phyloP scores from a whole-genome alignment of 2,888 invertebrate species.

The Myopa tessellatipennis region DNA sequence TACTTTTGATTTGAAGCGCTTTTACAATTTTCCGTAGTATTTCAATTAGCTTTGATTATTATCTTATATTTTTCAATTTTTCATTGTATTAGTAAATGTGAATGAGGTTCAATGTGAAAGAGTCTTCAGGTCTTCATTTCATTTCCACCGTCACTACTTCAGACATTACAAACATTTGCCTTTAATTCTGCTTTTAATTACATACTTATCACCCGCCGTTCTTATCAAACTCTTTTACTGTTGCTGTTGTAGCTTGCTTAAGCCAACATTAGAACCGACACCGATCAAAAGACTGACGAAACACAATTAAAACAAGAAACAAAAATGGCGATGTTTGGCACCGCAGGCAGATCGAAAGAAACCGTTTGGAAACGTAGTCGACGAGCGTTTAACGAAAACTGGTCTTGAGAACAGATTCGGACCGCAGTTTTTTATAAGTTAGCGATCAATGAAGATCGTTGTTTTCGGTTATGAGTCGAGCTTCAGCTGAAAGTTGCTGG shows the following conservation, averaged over 20 bases:
- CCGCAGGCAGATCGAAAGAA: constrained; percentile 40
- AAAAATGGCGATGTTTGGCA: neutral
- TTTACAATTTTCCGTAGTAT: too few species aligned
- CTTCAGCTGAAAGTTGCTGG: neutral
- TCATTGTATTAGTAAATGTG: too few species aligned
- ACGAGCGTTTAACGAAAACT: constrained; percentile 55
- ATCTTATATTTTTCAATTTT: too few species aligned
- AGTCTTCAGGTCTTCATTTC: too few species aligned
- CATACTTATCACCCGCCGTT: too few species aligned
- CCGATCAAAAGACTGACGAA: neutral
- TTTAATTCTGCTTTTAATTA: too few species aligned
- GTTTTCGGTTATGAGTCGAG: constrained; percentile 45
- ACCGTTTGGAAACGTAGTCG: constrained; percentile 40
- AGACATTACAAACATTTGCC: too few species aligned
- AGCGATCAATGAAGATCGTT: constrained; percentile 61
- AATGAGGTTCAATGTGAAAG: too few species aligned
- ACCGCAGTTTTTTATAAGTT: constrained; percentile 62
- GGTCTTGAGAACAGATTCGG: constrained; percentile 60
- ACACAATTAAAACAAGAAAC: neutral
- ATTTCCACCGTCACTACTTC: too few species aligned
- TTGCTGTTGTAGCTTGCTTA: neutral
- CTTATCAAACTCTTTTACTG: too few species aligned
- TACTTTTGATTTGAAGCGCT: too few species aligned
- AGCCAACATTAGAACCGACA: neutral
- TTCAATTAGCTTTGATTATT: too few species aligned